These are phyloP conservation scores for Plotosus lineatus DNA, from an alignment of 2,113 vertebrate genomes.

Conservation along the genomic window DNA sequence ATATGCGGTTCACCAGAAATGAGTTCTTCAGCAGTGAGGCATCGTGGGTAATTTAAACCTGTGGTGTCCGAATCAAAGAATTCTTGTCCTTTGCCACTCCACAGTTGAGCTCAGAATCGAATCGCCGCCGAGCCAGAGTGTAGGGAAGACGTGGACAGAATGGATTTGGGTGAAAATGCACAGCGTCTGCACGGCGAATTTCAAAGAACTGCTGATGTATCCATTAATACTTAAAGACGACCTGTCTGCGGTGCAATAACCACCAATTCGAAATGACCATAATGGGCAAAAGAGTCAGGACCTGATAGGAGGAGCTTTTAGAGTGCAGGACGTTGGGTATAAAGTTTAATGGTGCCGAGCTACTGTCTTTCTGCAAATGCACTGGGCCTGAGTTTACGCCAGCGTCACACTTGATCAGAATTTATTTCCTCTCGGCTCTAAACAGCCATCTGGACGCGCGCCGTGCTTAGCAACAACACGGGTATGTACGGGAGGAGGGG, in stretches of 20 bases:
- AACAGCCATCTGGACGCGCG: constrained; percentile 47
- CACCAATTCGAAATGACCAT: constrained; percentile 44
- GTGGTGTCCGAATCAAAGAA: neutral
- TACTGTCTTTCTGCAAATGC: constrained; percentile 30
- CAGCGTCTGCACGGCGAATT: constrained; percentile 47
- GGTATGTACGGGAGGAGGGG: neutral
- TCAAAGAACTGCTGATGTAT: constrained; percentile 60
- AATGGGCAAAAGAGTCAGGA: constrained; percentile 50
- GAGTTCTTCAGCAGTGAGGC: constrained; percentile 26
- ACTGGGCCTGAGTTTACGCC: constrained; percentile 35
- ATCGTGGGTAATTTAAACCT: neutral
- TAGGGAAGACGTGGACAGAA: constrained; percentile 33
- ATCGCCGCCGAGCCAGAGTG: constrained; percentile 15
- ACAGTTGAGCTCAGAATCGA: constrained; percentile 28
- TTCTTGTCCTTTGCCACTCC: constrained; percentile 2
- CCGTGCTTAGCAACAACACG: constrained; percentile 26
- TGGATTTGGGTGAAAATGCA: constrained; percentile 41
- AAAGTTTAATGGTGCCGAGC: constrained; percentile 27
- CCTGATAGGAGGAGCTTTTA: constrained; percentile 41
- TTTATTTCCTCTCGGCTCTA: constrained; percentile 43
- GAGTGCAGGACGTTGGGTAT: constrained; percentile 24
- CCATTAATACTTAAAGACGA: constrained; percentile 63
- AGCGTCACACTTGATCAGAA: constrained; percentile 43
- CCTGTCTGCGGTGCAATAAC: constrained; percentile 50
- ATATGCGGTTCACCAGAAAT: constrained; percentile 13